Conservation (phyloP, 2,113 vertebrate species). For the Eublepharis macularius region DNA sequence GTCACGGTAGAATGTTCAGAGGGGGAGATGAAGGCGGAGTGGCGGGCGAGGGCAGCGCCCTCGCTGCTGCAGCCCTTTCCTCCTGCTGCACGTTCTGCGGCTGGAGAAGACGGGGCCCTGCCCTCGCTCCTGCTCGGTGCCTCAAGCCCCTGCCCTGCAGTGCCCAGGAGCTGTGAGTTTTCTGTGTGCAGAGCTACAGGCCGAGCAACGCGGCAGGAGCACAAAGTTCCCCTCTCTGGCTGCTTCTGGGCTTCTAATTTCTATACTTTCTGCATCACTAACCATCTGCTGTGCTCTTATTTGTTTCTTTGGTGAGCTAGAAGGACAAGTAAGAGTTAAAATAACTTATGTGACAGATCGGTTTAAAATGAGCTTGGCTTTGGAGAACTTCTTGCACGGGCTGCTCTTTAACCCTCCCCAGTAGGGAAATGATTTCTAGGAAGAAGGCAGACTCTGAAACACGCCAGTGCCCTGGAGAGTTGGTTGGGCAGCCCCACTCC, state of each 20-base stretch:
- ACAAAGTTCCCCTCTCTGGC: background rate
- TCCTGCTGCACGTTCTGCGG: no score
- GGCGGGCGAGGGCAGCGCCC: background rate
- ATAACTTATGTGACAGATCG: background rate
- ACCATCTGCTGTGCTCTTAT: constrained; percentile 15
- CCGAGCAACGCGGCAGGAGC: background rate
- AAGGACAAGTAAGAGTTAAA: background rate
- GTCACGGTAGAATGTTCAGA: background rate
- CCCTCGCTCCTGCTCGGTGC: no score
- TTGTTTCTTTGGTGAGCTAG: constrained; percentile 40
- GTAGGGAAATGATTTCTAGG: background rate
- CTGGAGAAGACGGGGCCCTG: background rate
- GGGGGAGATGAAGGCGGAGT: rapidly evolving
- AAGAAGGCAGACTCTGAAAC: no score
- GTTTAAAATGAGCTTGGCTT: background rate
- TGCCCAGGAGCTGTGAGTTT: background rate
- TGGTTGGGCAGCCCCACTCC: background rate
- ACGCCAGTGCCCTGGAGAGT: background rate
- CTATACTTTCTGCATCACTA: constrained; percentile 38
- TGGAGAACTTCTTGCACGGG: background rate
- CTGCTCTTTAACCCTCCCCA: background rate
- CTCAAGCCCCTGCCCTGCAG: background rate
- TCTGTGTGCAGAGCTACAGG: background rate
- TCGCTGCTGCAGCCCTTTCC: background rate
- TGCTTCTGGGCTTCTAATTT: constrained; percentile 11